Percentiles rank a stretch among this genome's conserved stretches.
These are phyloP conservation scores for Mythimna vitellina DNA, from an alignment of 2,888 invertebrate genomes.

Conservation along the genomic window DNA sequence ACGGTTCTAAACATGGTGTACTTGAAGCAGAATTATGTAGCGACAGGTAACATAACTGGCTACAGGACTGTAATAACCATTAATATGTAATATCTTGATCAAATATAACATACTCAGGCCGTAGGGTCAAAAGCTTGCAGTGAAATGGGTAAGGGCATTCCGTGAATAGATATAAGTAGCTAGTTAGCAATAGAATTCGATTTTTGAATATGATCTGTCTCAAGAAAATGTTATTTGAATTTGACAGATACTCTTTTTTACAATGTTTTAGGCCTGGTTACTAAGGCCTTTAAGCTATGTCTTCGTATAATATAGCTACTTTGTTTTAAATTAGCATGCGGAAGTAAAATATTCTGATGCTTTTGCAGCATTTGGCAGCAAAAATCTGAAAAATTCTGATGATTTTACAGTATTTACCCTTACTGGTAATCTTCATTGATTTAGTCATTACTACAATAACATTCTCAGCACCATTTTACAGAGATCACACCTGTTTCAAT, in stretches of 20 bases:
- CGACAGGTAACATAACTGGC: slow-evolving; percentile 61
- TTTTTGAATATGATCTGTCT: slow-evolving; percentile 2
- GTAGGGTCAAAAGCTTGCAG: slow-evolving; percentile 48
- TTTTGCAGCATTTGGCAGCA: too few relatives aligned
- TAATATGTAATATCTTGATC: slow-evolving; percentile 63
- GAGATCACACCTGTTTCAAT: too few relatives aligned
- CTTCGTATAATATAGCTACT: too few relatives aligned
- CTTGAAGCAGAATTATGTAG: slow-evolving; percentile 60
- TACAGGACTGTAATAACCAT: slow-evolving; percentile 62
- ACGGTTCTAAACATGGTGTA: slow-evolving; percentile 60
- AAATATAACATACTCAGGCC: slow-evolving; percentile 56
- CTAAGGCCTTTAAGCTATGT: too few relatives aligned
- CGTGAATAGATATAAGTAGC: not conserved
- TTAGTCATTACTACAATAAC: too few relatives aligned
- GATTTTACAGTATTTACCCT: too few relatives aligned
- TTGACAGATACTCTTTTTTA: slow-evolving; percentile 1
- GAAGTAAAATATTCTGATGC: too few relatives aligned
- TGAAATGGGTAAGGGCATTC: slow-evolving; percentile 35
- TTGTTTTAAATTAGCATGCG: too few relatives aligned
- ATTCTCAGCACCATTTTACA: too few relatives aligned
- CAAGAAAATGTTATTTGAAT: not conserved
- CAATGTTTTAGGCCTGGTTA: too few relatives aligned
- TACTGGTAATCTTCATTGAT: too few relatives aligned
- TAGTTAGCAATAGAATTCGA: slow-evolving; percentile 16
- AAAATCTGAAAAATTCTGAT: too few relatives aligned